Evolutionary conservation across 2,797 vertebrate species (phyloP).

Genomic region (Danionella dracula): DNA sequence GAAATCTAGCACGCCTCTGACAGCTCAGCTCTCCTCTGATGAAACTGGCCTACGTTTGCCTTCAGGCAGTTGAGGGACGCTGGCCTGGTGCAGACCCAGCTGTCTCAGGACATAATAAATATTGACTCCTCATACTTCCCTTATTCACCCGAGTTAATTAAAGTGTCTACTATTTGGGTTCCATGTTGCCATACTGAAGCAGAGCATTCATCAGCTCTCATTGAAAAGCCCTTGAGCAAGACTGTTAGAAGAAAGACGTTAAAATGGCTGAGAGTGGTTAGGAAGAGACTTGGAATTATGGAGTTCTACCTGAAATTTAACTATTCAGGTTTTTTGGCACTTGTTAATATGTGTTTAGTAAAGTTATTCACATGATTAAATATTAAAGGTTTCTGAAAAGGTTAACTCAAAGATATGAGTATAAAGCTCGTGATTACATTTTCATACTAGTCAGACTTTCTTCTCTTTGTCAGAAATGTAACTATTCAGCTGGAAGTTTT

Average conservation of each 20-base stretch:
- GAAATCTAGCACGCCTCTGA: conserved; percentile 53
- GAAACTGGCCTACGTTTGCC: conserved; percentile 50
- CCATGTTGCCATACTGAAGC: conserved; percentile 57
- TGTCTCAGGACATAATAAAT: conserved; percentile 60
- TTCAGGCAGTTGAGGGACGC: conserved; percentile 62
- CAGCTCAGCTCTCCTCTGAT: conserved; percentile 49
- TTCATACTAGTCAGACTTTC: too few relatives aligned
- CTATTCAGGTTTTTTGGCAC: too few relatives aligned
- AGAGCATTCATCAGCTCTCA: conserved; percentile 63
- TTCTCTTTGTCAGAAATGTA: too few relatives aligned
- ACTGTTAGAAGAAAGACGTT: neutral
- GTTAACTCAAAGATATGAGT: too few relatives aligned
- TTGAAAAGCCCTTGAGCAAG: conserved; percentile 26
- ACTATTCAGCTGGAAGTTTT: too few relatives aligned
- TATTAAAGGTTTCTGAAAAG: too few relatives aligned
- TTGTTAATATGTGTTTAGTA: too few relatives aligned
- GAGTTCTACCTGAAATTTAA: too few relatives aligned
- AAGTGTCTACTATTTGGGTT: conserved; percentile 59
- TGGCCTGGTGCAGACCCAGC: conserved; percentile 44
- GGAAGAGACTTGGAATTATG: too few relatives aligned
- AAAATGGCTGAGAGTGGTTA: neutral
- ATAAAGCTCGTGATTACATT: too few relatives aligned
- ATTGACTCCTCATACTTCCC: conserved; percentile 61
- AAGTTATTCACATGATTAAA: too few relatives aligned
- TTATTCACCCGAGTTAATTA: conserved; percentile 63